phyloP scores from a whole-genome alignment of 2,888 invertebrate species.

The Eristalinus aeneus region DNA sequence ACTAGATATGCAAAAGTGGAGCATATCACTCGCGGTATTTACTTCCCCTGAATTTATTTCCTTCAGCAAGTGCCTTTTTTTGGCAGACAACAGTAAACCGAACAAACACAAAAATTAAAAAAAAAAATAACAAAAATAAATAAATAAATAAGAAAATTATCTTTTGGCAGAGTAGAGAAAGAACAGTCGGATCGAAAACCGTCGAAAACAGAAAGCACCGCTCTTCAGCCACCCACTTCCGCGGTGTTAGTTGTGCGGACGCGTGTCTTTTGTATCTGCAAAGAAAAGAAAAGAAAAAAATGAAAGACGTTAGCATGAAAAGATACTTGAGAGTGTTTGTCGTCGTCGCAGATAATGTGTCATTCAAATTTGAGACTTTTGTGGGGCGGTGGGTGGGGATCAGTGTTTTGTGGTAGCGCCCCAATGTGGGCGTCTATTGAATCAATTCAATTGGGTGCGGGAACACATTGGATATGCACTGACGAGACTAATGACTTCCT shows the following conservation, averaged over 20 bases:
- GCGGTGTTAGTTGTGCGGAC: conserved; percentile 22
- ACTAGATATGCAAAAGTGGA: conserved; percentile 41
- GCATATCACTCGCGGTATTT: conserved; percentile 44
- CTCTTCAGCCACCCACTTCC: conserved; percentile 24
- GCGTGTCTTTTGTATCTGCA: conserved; percentile 52
- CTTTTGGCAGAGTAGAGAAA: conserved; percentile 2
- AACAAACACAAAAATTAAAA: background rate
- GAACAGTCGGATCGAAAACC: conserved; percentile 16
- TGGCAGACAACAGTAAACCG: too few species aligned
- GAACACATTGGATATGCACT: background rate
- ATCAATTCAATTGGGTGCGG: background rate
- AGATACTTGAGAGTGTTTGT: background rate
- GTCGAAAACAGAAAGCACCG: conserved; percentile 12
- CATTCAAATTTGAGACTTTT: background rate
- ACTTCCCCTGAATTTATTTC: conserved; percentile 3
- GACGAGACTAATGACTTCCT: background rate
- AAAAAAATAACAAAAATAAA: background rate
- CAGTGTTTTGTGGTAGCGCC: background rate
- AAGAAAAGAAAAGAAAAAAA: conserved; percentile 8
- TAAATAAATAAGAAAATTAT: conserved; percentile 5
- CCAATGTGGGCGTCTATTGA: background rate
- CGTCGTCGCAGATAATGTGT: background rate
- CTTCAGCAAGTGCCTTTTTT: too few species aligned
- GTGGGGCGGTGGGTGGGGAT: background rate
- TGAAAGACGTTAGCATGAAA: background rate